These are phyloP conservation scores for Huso huso DNA, from an alignment of 2,797 vertebrate genomes.

Conservation along the genomic window DNA sequence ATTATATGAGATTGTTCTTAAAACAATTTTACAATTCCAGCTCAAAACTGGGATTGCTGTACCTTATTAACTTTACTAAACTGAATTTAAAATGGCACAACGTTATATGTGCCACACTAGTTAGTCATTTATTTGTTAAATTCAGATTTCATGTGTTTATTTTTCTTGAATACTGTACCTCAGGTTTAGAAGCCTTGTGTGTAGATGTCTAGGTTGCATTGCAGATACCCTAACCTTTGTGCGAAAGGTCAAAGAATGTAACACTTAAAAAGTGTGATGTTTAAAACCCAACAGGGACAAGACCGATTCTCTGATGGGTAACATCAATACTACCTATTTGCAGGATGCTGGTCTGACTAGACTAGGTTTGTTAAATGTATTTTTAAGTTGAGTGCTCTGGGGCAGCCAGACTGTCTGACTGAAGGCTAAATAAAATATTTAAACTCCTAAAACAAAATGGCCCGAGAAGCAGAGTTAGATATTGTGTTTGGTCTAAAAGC, in stretches of 20 bases:
- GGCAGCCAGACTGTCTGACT: background rate
- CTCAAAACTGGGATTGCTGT: too few species aligned
- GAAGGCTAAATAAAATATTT: background rate
- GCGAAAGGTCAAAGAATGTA: conserved; percentile 1
- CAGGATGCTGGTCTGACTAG: background rate
- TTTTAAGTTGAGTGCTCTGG: background rate
- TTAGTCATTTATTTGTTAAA: too few species aligned
- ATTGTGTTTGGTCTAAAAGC: background rate
- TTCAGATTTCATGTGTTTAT: too few species aligned
- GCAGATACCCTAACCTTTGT: too few species aligned
- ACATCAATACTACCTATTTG: background rate
- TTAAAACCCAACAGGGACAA: background rate
- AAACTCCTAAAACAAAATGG: background rate
- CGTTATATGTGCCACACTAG: too few species aligned
- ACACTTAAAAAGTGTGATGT: background rate
- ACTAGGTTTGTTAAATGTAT: background rate
- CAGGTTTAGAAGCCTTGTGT: too few species aligned
- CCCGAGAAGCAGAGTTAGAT: background rate
- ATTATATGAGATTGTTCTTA: too few species aligned
- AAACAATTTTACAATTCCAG: too few species aligned
- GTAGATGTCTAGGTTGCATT: too few species aligned
- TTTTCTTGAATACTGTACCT: too few species aligned
- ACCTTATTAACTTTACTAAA: too few species aligned
- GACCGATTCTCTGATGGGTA: background rate
- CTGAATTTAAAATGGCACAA: too few species aligned